Conservation (phyloP, 1,140 invertebrate species). For the Nixonia krombeini region DNA sequence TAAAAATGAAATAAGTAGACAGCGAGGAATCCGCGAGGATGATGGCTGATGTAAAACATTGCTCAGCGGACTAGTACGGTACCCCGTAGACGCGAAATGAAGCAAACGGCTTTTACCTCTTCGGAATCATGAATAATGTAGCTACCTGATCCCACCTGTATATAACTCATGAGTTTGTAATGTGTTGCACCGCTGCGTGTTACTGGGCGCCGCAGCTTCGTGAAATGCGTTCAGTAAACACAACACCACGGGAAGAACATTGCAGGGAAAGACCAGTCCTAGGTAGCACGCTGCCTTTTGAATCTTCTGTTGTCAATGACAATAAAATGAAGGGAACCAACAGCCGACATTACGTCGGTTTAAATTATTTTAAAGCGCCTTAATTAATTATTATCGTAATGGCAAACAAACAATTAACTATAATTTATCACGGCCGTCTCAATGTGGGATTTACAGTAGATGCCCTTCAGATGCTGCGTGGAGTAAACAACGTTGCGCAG, state of each 20-base stretch:
- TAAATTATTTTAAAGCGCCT: no score
- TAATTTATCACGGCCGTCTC: no score
- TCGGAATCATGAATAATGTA: constrained; percentile 65
- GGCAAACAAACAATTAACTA: no score
- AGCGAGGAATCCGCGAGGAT: constrained; percentile 3
- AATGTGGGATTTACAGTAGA: no score
- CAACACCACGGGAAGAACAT: neutral
- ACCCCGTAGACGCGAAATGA: constrained; percentile 59
- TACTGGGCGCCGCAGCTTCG: constrained; percentile 12
- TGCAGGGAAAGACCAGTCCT: neutral
- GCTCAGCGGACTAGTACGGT: constrained; percentile 39
- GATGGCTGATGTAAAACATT: constrained; percentile 20
- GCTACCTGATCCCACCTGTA: constrained; percentile 61
- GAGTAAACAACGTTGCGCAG: no score
- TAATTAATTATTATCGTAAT: no score
- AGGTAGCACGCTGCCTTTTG: constrained; percentile 9
- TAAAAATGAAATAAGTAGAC: constrained; percentile 12
- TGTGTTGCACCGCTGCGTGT: constrained; percentile 51
- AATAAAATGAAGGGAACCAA: neutral
- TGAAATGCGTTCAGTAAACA: constrained; percentile 2
- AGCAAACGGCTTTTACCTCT: constrained; percentile 63
- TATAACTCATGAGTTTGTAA: constrained; percentile 60
- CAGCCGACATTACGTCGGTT: no score
- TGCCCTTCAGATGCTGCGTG: no score
- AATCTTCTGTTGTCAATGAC: neutral